Evolutionary conservation across 2,888 invertebrate genomes (phyloP).

Genomic region (Papilio elwesi): DNA sequence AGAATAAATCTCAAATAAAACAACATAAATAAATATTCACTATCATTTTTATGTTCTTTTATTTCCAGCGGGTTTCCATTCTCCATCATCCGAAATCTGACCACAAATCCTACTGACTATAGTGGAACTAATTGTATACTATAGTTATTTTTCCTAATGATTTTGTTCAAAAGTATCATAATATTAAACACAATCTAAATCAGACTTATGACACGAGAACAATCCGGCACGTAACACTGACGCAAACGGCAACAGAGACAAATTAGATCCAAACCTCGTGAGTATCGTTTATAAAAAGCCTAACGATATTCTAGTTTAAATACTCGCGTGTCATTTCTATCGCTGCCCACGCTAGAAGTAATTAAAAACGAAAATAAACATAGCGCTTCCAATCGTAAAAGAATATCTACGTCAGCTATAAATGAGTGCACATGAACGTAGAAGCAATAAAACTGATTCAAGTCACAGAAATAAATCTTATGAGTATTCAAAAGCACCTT

Average conservation of each 20-base stretch:
- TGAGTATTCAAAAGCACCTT: constrained; percentile 68
- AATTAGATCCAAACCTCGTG: constrained; percentile 37
- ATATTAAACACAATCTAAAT: constrained; percentile 22
- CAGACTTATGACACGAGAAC: constrained; percentile 20
- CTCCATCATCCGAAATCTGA: constrained; percentile 5
- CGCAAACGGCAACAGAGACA: constrained; percentile 41
- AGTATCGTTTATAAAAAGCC: constrained; percentile 48
- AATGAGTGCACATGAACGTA: constrained; percentile 82
- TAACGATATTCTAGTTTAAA: constrained; percentile 56
- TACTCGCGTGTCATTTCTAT: constrained; percentile 77
- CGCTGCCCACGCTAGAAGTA: constrained; percentile 77
- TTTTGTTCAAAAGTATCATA: constrained; percentile 10
- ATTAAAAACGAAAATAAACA: constrained; percentile 85
- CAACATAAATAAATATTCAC: background rate
- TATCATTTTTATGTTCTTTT: background rate
- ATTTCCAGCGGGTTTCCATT: background rate
- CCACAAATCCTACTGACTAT: background rate
- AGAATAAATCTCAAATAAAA: too few species aligned
- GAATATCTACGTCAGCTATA: constrained; percentile 81
- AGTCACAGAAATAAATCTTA: constrained; percentile 82
- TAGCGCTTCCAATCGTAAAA: constrained; percentile 82
- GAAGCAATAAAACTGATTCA: constrained; percentile 80
- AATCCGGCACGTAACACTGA: constrained; percentile 36
- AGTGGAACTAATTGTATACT: background rate
- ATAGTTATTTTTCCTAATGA: constrained; percentile 13